Conservation (phyloP, 2,888 invertebrate genomes). For the Yponomeuta evonymella region DNA sequence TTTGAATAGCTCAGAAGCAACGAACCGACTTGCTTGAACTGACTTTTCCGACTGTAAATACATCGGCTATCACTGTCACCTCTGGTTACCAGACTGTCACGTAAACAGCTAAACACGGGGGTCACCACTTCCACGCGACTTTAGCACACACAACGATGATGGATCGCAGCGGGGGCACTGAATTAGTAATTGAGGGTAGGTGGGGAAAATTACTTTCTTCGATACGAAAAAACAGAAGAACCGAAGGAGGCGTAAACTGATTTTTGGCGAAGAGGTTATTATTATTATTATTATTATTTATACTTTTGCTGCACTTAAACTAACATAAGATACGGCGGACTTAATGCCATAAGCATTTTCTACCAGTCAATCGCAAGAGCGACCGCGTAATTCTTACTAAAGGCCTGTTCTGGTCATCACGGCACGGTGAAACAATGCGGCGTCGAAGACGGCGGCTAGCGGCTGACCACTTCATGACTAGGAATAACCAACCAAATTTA, state of each 20-base stretch:
- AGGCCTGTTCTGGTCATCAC: too few relatives aligned
- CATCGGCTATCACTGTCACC: background rate
- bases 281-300: too few relatives aligned
- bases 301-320: too few relatives aligned
- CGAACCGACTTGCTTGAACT: background rate
- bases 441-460: too few relatives aligned
- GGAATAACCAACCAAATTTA: too few relatives aligned
- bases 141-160: background rate
- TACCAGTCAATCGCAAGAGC: too few relatives aligned
- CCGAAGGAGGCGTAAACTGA: background rate
- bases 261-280: too few relatives aligned
- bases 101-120: background rate
- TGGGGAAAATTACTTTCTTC: background rate
- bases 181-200: background rate
- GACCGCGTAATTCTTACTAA: too few relatives aligned
- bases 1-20: background rate
- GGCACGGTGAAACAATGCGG: too few relatives aligned
- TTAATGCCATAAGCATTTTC: too few relatives aligned
- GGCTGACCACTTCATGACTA: too few relatives aligned
- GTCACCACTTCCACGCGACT: background rate
- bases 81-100: background rate
- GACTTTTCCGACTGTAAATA: background rate
- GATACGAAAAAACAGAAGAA: background rate
- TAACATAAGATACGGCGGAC: too few relatives aligned
- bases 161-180: background rate